Evolutionary conservation across 2,113 vertebrate species (phyloP).

Genomic region (Anhinga anhinga): DNA sequence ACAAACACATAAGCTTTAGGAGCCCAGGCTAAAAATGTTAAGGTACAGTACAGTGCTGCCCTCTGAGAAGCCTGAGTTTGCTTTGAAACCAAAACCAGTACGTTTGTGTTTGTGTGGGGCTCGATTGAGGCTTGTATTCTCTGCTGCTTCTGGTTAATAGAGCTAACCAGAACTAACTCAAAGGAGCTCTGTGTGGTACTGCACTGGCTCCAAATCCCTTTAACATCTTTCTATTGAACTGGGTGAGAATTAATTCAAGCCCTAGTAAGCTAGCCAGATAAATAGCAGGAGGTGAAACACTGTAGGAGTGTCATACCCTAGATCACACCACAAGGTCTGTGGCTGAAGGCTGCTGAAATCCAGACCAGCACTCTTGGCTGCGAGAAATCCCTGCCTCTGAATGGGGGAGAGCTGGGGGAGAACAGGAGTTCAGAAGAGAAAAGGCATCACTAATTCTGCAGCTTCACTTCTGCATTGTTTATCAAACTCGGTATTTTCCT

Average conservation of each 20-base stretch:
- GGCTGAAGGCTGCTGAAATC: neutral
- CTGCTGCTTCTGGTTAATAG: neutral
- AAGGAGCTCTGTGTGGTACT: neutral
- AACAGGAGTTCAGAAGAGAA: neutral
- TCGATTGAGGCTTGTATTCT: accelerated
- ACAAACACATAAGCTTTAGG: neutral
- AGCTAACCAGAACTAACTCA: accelerated
- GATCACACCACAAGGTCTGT: neutral
- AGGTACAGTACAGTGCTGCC: neutral
- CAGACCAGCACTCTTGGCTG: accelerated
- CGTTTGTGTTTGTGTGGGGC: neutral
- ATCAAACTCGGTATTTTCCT: neutral
- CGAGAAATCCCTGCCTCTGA: accelerated
- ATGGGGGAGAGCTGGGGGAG: neutral
- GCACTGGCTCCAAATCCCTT: neutral
- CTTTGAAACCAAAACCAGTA: neutral
- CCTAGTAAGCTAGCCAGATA: accelerated
- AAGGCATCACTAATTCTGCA: neutral
- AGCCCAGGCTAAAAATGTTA: neutral
- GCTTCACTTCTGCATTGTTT: neutral
- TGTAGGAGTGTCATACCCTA: accelerated
- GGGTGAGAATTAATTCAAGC: neutral
- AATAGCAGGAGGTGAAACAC: neutral
- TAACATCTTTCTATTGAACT: neutral
- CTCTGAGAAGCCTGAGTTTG: neutral